A percentile compares a stretch with the other conserved stretches of the same genome.
phyloP scores from a whole-genome alignment of 1,140 invertebrate genomes.

The Diorhabda sublineata region DNA sequence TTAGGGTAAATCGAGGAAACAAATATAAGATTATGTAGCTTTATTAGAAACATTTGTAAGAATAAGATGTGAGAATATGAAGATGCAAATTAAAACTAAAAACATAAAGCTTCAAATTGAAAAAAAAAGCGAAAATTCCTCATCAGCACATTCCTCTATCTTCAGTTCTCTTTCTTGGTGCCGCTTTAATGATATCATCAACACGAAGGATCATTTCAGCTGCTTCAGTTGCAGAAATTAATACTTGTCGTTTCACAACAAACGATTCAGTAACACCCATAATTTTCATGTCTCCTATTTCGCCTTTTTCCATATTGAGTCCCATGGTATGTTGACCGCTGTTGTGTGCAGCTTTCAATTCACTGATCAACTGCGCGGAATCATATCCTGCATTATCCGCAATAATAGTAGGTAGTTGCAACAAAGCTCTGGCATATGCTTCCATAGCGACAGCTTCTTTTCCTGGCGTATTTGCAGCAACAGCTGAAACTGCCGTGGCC shows the following conservation, averaged over 20 bases:
- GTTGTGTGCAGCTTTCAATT: slow-evolving; percentile 85
- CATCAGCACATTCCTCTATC: slow-evolving; percentile 79
- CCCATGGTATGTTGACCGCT: slow-evolving; percentile 70
- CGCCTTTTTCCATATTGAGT: slow-evolving; percentile 87
- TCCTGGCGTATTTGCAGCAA: slow-evolving; percentile 86
- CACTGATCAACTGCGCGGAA: slow-evolving; percentile 88
- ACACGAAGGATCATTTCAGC: slow-evolving; percentile 99
- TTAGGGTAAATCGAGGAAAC: too few relatives aligned
- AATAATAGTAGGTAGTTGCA: slow-evolving; percentile 89
- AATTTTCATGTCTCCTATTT: slow-evolving; percentile 79
- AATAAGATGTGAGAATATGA: too few relatives aligned
- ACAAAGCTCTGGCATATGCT: slow-evolving; percentile 83
- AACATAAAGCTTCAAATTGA: not conserved
- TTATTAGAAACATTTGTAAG: too few relatives aligned
- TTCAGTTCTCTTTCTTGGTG: slow-evolving; percentile 83
- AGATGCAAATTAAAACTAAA: not conserved
- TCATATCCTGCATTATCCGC: slow-evolving; percentile 99
- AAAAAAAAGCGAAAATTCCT: not conserved
- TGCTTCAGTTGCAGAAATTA: slow-evolving; percentile 92
- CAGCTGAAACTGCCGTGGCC: slow-evolving; percentile 83
- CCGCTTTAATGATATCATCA: slow-evolving; percentile 94
- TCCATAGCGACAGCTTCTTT: slow-evolving; percentile 98
- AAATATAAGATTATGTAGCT: too few relatives aligned
- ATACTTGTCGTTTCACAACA: slow-evolving; percentile 92
- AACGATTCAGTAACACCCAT: slow-evolving; percentile 95